Base-by-base conservation (phyloP, 30 jellyfish, hydroid and myxozoan species). In the Morbakka virulenta region DNA sequence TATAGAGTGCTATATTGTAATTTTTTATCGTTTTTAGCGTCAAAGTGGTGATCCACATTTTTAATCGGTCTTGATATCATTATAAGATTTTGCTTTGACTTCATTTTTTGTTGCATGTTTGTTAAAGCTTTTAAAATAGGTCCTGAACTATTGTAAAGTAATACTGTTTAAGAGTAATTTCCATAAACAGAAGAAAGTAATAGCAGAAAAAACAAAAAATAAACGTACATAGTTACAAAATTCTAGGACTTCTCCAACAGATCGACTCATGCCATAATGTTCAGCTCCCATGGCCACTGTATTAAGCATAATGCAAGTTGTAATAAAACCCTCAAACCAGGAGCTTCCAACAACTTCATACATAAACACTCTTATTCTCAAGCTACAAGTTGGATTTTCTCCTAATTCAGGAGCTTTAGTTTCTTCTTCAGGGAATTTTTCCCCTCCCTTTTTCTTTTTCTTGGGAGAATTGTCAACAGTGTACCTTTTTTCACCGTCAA, bases 211-310 rank as follows among this genome's bases (percentile, higher is more conserved):
- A 17, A 41, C 17, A 17, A 9, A 41, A 41, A 6, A 41, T 17
- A 25, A 11, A 80, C 98, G 80, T 81, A 92, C 98, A 67, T 84
- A 92, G 65, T 92, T 92, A n/a, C 80, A 67, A 21, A 79, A 28
- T 9, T 85, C 92, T 0, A 85, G 74, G 22, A 85, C 34, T 4
- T 32, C 33, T 24, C 72, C 73, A 82, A 79, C 61, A n/a, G 50
- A 35, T 12, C 2, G 34, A 20, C 76, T 32, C 93, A 81, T 81
- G 1, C 77, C 79, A 62, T 78, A 81, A 62, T 92, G 95, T 29
- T 92, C 98, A n/a, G 64, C 26, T 47, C 96, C 96, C 98, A 92
- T 92, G n/a, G 93, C 92, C 32, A 85, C 67, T 0, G 98, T 92
- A 53, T 92, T 92, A 49, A 92, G 52, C 96, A 85, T 80, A 62